These are phyloP conservation scores for Diplazon laetatorius DNA, from an alignment of 2,888 invertebrate genomes.

Conservation along the genomic window DNA sequence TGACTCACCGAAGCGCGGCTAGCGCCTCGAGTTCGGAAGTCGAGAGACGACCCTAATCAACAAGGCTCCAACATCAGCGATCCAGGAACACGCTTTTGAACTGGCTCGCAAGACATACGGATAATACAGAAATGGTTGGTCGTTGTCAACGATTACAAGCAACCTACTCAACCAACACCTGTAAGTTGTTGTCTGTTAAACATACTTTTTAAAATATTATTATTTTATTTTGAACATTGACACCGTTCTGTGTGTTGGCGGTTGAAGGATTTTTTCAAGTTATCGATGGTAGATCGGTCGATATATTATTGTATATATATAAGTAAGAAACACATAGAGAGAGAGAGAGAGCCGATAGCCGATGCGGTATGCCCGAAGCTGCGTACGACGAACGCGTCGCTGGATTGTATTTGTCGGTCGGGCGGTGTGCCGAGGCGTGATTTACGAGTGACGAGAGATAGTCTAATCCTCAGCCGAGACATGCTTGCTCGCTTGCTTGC, in stretches of 20 bases:
- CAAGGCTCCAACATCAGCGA: not conserved
- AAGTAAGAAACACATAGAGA: too few species aligned
- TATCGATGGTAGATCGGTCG: too few species aligned
- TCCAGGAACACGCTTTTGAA: conserved; percentile 24
- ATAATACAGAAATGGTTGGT: not conserved
- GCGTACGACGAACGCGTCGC: conserved; percentile 60
- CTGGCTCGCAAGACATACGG: not conserved
- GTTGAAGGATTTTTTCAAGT: too few species aligned
- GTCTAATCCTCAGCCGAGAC: conserved; percentile 69
- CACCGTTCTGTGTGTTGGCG: too few species aligned
- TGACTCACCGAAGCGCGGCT: conserved; percentile 73
- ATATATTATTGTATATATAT: too few species aligned
- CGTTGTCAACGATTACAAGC: too few species aligned
- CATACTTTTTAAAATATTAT: too few species aligned
- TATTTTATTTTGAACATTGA: too few species aligned
- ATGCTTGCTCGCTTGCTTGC: conserved; percentile 5
- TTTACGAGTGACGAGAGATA: conserved; percentile 75
- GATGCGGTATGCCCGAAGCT: not conserved
- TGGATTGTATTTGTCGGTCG: conserved; percentile 72
- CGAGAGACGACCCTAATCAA: conserved; percentile 8
- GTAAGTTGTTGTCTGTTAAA: too few species aligned
- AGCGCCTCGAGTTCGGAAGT: conserved; percentile 40
- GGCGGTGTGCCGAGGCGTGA: conserved; percentile 71
- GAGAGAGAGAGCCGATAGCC: not conserved
- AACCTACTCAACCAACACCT: too few species aligned